Base-by-base conservation (phyloP, 1,140 invertebrate genomes). In the Brachionus rubens region DNA sequence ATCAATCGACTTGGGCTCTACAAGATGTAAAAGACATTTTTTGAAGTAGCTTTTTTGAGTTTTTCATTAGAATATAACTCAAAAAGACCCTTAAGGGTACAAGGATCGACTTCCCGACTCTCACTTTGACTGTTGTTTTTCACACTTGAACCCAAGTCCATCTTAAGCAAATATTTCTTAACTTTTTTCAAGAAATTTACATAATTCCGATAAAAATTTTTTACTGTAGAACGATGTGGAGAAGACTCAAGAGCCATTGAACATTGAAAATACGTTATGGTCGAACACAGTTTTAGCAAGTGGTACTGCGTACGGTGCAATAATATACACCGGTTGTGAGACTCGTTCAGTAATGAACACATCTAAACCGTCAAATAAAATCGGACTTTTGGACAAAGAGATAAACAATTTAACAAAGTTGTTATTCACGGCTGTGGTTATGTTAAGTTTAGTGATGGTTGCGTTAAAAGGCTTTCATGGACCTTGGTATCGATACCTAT, bases 331-430 rank as follows among this genome's bases (percentile, higher is more conserved):
- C 21, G 94, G 96, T 10, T 88, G 89, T 59, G 96, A 99, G 87
- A 98, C 96, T 0, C 88, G 96, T 76, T 93, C 92, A 79, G 91
- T 97, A 1, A 99, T 99, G 96, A 99, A 99, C 85, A 98, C 97
- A 82, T 95, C 93, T 1, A 89, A 91, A 54, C 94, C 96, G 0
- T 88, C 93, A 77, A 94, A 91, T 16, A 97, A 98, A 83, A 91
- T 97, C 76, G 96, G 96, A 14, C 86, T 96, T 3, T 85, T 99
- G 1, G 96, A 99, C 86, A 86, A 94, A 79, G 94, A 98, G 86
- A 91, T 98, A 16, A 98, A 98, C 86, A 90, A 93, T 77, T 85
- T 98, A 52, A 98, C 94, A 1, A 98, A 98, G 88, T 87, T 99
- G 46, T 85, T 99, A 43, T 99, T 99, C 83, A 88, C 89, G 77